Evolutionary conservation across 2,888 invertebrate genomes (phyloP).

Genomic region (Scaptomyza polygonia): DNA sequence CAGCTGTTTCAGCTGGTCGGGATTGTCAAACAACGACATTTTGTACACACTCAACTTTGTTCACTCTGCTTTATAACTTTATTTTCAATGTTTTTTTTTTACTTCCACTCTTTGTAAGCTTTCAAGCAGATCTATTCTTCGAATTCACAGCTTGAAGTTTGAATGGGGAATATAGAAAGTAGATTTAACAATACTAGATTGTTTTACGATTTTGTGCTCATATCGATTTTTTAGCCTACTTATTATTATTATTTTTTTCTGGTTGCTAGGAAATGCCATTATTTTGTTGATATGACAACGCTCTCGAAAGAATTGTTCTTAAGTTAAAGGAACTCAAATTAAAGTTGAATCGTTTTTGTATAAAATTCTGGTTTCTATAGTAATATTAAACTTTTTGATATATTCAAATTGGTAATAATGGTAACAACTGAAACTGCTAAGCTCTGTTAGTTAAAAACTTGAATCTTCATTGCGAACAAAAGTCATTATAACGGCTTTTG

Average conservation of each 20-base stretch:
- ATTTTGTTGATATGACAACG: constrained; percentile 52
- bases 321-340: background rate
- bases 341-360: background rate
- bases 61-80: background rate
- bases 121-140: background rate
- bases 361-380: background rate
- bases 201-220: background rate
- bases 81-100: background rate
- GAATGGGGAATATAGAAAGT: constrained; percentile 43
- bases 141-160: constrained; percentile 23
- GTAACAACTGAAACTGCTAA: no score
- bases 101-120: constrained; percentile 9
- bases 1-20: constrained; percentile 76
- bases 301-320: background rate
- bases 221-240: constrained; percentile 57
- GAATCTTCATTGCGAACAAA: background rate
- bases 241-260: constrained; percentile 15
- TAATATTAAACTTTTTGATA: background rate
- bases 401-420: no score
- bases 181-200: background rate
- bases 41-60: background rate
- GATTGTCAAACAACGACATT: constrained; percentile 82
- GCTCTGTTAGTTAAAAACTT: background rate
- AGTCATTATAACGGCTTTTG: constrained; percentile 24
- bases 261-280: constrained; percentile 19